Conservation (phyloP, 2,113 vertebrate species). For the Perca schrenkii region DNA sequence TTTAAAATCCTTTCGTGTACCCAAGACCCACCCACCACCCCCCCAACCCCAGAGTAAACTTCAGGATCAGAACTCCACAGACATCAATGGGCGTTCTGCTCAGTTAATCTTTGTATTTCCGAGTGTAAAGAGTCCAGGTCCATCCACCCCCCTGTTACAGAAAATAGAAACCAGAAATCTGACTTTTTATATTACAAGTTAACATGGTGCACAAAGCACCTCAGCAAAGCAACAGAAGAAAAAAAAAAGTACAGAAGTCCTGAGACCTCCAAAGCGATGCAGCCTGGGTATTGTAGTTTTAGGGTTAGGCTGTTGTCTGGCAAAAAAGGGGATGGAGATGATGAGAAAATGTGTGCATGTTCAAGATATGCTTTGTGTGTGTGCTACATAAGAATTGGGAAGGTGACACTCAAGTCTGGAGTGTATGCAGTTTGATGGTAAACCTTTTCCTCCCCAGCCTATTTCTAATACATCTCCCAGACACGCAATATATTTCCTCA, state of each 20-base stretch:
- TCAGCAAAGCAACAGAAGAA: conserved; percentile 5
- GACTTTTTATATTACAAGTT: conserved; percentile 62
- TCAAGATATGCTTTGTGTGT: conserved; percentile 6
- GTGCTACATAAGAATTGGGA: conserved; percentile 66
- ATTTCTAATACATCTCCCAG: neutral
- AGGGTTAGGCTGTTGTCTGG: conserved; percentile 20
- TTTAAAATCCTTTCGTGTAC: conserved; percentile 34
- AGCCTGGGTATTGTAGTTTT: conserved; percentile 46
- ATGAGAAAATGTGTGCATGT: neutral
- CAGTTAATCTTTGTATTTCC: conserved; percentile 16
- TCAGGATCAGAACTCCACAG: conserved; percentile 22
- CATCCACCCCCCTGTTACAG: conserved; percentile 50
- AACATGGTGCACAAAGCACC: conserved; percentile 38
- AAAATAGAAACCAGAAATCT: conserved; percentile 76
- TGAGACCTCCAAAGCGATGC: conserved; percentile 45
- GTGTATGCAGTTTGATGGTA: neutral
- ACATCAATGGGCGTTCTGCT: conserved; percentile 19
- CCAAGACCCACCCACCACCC: neutral
- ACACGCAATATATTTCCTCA: neutral
- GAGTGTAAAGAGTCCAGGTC: conserved; percentile 20
- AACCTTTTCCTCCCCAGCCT: neutral
- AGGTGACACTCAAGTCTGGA: conserved; percentile 32
- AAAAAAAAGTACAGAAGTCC: conserved; percentile 25
- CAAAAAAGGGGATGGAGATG: conserved; percentile 16
- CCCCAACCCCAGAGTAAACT: neutral